Evolutionary conservation across 2,113 vertebrate genomes (phyloP), one percentile per base, ranked within the genome.

Genomic region (Cololabis saira): DNA sequence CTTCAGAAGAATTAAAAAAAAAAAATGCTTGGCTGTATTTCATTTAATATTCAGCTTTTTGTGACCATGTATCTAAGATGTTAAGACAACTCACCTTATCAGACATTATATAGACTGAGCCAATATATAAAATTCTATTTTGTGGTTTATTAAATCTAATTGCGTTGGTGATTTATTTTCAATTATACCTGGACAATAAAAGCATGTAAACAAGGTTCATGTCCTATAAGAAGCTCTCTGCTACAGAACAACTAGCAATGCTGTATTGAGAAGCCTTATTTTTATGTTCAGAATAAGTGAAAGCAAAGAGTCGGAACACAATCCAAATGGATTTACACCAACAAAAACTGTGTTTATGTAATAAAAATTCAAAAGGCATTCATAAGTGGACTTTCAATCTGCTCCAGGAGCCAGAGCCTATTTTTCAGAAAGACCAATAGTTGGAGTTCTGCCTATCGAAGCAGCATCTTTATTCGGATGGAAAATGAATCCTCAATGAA

Each of bases 401-500:
- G 22, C 76, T 81, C 76, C 66, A 65, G 67, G 57, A 82, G 71
- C 66, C 48, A 27, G 52, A 74, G 62, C 67, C 77, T 86, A 78
- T 87, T 88, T 88, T 85, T 88, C 84, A 77, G 70, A 22, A 71
- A 83, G 86, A 87, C 68, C 81, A 71, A 71, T 71, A 70, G 82
- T 84, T 92, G 90, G 91, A 87, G 80, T 80, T 67, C 61, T 87
- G 90, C 89, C 91, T 89, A 91, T 91, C 78, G 86, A 88, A 92
- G 92, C 90, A 82, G 90, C 85, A 90, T 92, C 90, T 93, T 91
- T 90, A 88, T 93, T 90, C 88, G 66, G 81, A 90, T 78, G 87
- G 87, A 92, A 93, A 91, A 92, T 89, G 89, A 91, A 91, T 92
- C 90, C 93, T 89, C 89, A 87, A 91, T 91, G 91, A 92, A 90